Base-by-base conservation (phyloP, 2,797 vertebrate genomes). In the Pyrocephalus nanus region DNA sequence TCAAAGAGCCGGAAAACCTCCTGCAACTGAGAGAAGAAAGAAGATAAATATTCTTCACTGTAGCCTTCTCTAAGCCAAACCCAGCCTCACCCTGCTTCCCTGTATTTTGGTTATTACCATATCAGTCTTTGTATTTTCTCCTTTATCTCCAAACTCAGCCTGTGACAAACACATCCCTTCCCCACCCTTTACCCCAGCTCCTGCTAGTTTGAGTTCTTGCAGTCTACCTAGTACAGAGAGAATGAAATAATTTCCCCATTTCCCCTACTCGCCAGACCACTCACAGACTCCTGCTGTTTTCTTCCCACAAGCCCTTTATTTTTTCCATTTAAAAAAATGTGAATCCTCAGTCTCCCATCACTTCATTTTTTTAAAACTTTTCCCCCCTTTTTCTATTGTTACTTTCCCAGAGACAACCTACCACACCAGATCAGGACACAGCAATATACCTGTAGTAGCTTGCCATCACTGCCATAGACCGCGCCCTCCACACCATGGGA, bases 401-500 rank as follows among this genome's bases (percentile, higher is more conserved):
- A 66, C 48, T 64, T 69, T 43, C 57, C 47, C 53, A 71, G 8
- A 65, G 9, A 53, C 12, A 73, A 74, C 42, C 60, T 51, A n/a
- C 11, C 85, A 16, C 6, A 74, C 3, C 2, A 45, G 14, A 40
- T 20, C 6, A 77, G 57, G 27, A 51, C 25, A 71, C n/a, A 29
- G 42, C 3, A 77, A 92, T n/a, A 5, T 95, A 99, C 99, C 98
- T 99, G 97, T 42, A 99, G 96, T 26, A 99, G 97, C 67, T 98
- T 97, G 74, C 99, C 99, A 9, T 99, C 99, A 57, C 98, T 98
- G 61, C 99, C 99, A 11, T 99, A 99, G 92, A 99, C 82, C 1
- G 98, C 98, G 51, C 99, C 99, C 40, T 99, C 99, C 64, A 99
- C 98, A 26, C 99, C 99, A 2, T 99, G 99, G 7, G 99, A 99